Evolutionary conservation across 2,113 vertebrate species (phyloP).

Genomic region (Sorex araneus): DNA sequence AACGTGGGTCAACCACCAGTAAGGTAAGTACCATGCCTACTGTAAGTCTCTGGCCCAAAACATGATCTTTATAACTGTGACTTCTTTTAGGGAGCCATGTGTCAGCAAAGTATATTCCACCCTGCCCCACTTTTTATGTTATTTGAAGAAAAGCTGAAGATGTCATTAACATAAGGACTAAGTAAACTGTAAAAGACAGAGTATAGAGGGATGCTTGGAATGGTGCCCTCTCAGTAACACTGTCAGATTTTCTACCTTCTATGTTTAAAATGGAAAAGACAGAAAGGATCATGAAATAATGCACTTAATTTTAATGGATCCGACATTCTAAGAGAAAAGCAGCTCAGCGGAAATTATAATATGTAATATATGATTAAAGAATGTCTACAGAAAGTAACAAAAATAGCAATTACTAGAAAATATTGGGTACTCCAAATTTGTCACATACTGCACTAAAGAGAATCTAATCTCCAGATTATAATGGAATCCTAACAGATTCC

Average conservation of each 20-base stretch:
- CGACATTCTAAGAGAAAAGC: background rate
- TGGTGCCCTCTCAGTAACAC: background rate
- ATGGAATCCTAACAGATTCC: background rate
- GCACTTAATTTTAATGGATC: background rate
- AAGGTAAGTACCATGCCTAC: no score
- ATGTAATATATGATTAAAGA: background rate
- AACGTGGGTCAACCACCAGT: no score
- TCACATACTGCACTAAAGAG: background rate
- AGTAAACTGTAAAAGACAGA: background rate
- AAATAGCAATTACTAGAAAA: background rate
- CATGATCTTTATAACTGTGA: background rate
- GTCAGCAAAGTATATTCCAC: background rate
- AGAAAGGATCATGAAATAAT: background rate
- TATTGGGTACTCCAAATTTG: background rate
- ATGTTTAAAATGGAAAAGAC: slow-evolving; percentile 24
- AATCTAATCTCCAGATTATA: background rate
- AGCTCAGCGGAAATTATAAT: background rate
- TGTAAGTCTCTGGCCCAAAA: no score
- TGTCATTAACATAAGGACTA: background rate
- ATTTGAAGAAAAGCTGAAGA: background rate
- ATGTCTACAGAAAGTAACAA: background rate
- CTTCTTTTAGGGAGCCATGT: background rate
- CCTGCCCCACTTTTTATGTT: background rate
- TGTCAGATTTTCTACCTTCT: background rate
- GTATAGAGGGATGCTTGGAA: background rate